Conservation (phyloP, 92 coral and sea anemone species). For the Parazoanthus swiftii region DNA sequence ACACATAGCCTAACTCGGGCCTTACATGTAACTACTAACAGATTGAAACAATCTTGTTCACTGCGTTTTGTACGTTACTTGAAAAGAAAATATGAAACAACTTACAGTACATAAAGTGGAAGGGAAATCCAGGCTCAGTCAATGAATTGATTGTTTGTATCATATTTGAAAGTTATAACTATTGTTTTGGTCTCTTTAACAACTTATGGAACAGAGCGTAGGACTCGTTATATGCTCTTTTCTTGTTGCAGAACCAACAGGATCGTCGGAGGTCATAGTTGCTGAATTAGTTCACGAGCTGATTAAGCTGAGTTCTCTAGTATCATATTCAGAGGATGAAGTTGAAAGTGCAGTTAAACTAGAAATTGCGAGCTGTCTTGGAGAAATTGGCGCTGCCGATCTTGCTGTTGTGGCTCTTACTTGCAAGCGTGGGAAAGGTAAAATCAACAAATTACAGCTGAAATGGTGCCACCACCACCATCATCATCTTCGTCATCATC, state of each 20-base stretch:
- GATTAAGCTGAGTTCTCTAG: conserved; percentile 52
- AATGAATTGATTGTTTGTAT: no score
- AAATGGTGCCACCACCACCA: background rate
- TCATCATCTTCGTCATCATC: background rate
- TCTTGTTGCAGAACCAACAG: conserved; percentile 23
- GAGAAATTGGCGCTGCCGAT: conserved; percentile 84
- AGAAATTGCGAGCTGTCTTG: conserved; percentile 82
- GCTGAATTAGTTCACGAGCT: conserved; percentile 72
- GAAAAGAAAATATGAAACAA: no score
- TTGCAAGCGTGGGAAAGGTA: conserved; percentile 42
- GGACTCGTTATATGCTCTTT: background rate
- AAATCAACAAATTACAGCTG: no score
- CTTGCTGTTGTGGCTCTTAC: conserved; percentile 73
- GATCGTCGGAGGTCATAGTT: conserved; percentile 17
- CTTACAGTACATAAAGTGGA: no score
- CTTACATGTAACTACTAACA: no score
- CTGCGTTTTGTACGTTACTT: no score
- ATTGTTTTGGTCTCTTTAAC: no score
- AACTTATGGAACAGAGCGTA: background rate
- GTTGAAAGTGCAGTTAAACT: conserved; percentile 59
- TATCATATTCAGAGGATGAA: conserved; percentile 49
- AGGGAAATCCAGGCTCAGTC: no score
- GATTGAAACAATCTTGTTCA: no score
- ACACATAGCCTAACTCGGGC: no score
- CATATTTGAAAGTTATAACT: no score